A percentile compares a stretch with the other conserved stretches of the same genome.
Evolutionary conservation across 37 sponge, comb jelly and placozoan species (phyloP).

Genomic region (Aphrocallistes beatrix): DNA sequence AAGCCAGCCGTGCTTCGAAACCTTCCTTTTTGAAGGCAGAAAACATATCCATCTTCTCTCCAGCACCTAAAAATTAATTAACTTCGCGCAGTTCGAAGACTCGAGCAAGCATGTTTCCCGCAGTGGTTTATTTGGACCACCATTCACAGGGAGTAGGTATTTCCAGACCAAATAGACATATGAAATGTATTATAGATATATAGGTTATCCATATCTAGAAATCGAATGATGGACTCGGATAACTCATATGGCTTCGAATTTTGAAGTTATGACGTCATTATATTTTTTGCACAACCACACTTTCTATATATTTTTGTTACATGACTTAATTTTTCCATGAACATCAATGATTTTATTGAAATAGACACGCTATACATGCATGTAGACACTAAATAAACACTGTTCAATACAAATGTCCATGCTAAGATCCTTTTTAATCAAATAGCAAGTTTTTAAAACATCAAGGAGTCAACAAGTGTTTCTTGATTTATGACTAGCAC

Average conservation of each 20-base stretch:
- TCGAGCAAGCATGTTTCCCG: conserved; percentile 11
- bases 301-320: too few relatives aligned
- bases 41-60: not conserved
- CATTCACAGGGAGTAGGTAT: not conserved
- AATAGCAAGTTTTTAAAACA: too few relatives aligned
- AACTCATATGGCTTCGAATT: not conserved
- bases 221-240: not conserved
- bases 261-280: not conserved
- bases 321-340: too few relatives aligned
- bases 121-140: too few relatives aligned
- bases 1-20: not conserved
- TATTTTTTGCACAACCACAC: not conserved
- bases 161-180: not conserved
- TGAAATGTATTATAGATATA: not conserved
- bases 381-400: too few relatives aligned
- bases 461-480: too few relatives aligned
- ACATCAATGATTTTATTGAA: too few relatives aligned
- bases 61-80: not conserved
- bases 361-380: too few relatives aligned
- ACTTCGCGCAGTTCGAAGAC: not conserved
- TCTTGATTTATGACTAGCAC: too few relatives aligned
- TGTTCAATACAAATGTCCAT: too few relatives aligned
- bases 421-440: too few relatives aligned
- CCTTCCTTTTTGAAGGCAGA: not conserved
- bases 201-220: not conserved